These are phyloP conservation scores for Gallinago paraguaiae DNA, from an alignment of 2,113 vertebrate genomes.

Conservation along the genomic window DNA sequence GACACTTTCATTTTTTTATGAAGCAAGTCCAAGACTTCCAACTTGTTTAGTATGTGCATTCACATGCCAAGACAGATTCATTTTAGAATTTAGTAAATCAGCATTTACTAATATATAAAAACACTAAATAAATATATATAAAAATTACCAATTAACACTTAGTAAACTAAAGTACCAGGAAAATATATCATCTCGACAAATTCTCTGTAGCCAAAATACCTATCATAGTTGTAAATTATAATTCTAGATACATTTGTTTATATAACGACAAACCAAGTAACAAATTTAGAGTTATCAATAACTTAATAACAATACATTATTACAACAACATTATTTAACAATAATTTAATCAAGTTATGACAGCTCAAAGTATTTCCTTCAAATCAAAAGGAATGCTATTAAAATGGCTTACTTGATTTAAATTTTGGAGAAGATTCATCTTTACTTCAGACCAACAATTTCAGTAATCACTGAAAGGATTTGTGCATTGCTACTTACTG, in stretches of 20 bases:
- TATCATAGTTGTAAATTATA: neutral
- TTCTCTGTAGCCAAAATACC: neutral
- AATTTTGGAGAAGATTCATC: neutral
- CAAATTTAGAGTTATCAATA: too few species aligned
- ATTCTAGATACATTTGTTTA: neutral
- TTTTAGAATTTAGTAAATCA: neutral
- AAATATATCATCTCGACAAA: neutral
- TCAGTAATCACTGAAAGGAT: neutral
- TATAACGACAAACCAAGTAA: neutral
- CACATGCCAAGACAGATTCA: neutral
- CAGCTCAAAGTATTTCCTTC: constrained; percentile 6
- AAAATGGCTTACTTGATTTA: neutral
- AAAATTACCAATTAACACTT: neutral
- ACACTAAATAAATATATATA: too few species aligned
- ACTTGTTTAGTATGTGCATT: neutral
- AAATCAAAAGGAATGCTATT: constrained; percentile 7
- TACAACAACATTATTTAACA: too few species aligned
- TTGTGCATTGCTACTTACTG: neutral
- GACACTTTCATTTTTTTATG: too few species aligned
- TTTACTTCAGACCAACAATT: neutral
- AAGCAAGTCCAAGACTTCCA: neutral
- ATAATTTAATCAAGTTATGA: neutral
- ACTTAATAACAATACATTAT: too few species aligned
- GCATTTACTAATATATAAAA: too few species aligned
- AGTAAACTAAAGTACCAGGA: neutral